These are phyloP conservation scores for Ptychochromis oligacanthus DNA, from an alignment of 2,113 vertebrate species.

Conservation along the genomic window DNA sequence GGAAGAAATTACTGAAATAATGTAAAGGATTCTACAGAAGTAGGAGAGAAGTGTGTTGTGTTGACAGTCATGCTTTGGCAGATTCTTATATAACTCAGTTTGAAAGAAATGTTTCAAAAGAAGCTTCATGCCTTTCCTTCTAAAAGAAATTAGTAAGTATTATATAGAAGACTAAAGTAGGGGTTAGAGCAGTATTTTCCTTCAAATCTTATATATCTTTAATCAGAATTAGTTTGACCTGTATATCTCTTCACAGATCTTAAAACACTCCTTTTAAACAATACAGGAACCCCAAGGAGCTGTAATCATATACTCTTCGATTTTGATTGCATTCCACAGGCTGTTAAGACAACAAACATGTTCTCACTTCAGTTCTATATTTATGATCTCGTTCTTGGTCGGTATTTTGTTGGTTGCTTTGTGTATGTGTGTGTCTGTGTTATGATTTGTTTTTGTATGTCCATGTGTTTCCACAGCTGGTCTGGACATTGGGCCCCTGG, in stretches of 20 bases:
- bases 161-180: neutral
- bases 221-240: constrained; percentile 27
- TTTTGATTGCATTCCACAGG: constrained; percentile 44
- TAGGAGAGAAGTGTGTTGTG: neutral
- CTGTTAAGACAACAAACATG: constrained; percentile 40
- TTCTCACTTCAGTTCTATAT: constrained; percentile 37
- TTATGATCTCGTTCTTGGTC: constrained; percentile 25
- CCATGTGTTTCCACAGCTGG: constrained; percentile 83
- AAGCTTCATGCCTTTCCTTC: neutral
- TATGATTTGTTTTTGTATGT: constrained; percentile 56
- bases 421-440: constrained; percentile 14
- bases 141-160: neutral
- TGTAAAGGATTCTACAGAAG: neutral
- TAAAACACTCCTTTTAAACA: constrained; percentile 11
- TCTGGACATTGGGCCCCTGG: constrained; percentile 85
- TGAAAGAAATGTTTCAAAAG: neutral
- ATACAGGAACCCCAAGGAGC: constrained; percentile 29
- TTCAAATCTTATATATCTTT: neutral
- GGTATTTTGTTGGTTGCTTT: constrained; percentile 11
- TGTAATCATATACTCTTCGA: constrained; percentile 23
- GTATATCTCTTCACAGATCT: constrained; percentile 30
- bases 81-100: constrained; percentile 3
- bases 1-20: neutral
- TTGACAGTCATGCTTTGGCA: neutral
- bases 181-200: neutral